Percentiles rank a stretch among this genome's conserved stretches.
Conservation (phyloP, 1,140 invertebrate species). For the Ceratina australensis region DNA sequence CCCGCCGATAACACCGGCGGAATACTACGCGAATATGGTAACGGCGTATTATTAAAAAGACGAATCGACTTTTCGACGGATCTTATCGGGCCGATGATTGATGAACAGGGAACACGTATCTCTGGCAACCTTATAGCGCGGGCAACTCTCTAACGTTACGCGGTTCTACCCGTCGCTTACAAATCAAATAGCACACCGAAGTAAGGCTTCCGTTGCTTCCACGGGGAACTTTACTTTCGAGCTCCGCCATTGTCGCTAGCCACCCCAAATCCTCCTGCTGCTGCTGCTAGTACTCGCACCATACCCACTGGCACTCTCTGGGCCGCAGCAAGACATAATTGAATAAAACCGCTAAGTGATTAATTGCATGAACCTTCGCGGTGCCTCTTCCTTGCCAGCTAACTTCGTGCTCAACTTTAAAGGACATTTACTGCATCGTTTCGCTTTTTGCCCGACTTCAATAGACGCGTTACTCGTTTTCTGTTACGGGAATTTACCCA, state of each 20-base stretch:
- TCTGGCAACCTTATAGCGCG: background rate
- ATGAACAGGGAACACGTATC: constrained; percentile 60
- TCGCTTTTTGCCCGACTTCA: constrained; percentile 14
- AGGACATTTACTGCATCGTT: constrained; percentile 40
- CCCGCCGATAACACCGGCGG: background rate
- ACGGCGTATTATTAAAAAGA: constrained; percentile 42
- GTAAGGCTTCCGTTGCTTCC: constrained; percentile 31
- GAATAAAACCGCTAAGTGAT: constrained; percentile 76
- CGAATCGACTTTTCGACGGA: constrained; percentile 62
- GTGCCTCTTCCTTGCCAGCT: constrained; percentile 52
- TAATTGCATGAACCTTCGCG: constrained; percentile 68
- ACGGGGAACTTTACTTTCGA: constrained; percentile 39
- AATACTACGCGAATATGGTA: constrained; percentile 12
- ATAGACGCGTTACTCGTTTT: background rate
- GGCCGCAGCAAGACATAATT: constrained; percentile 70
- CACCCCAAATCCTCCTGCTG: constrained; percentile 24
- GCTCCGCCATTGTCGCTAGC: constrained; percentile 30
- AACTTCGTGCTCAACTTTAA: constrained; percentile 59
- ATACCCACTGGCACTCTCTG: constrained; percentile 53
- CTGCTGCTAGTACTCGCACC: constrained; percentile 13
- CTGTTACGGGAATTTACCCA: background rate
- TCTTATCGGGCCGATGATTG: constrained; percentile 72
- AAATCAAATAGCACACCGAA: constrained; percentile 52
- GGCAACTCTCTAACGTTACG: background rate
- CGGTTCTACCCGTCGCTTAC: constrained; percentile 12